Conservation (phyloP, 2,888 invertebrate genomes). For the Rhaphigaster nebulosa region DNA sequence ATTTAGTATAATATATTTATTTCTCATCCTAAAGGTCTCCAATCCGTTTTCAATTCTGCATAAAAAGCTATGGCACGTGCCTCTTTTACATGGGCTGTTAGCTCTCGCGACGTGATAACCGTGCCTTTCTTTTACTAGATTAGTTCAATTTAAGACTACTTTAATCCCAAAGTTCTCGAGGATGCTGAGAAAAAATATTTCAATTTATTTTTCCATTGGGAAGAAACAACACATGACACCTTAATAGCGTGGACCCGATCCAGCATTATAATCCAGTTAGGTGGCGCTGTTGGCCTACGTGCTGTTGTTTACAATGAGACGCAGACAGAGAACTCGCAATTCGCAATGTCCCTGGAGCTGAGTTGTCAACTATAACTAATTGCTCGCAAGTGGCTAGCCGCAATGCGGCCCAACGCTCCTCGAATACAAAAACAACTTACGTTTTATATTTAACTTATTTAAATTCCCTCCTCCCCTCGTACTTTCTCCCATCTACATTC, state of each 20-base stretch:
- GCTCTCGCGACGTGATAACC: too few relatives aligned
- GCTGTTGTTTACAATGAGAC: conserved; percentile 9
- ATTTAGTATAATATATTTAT: too few relatives aligned
- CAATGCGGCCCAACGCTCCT: background rate
- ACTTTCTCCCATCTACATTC: background rate
- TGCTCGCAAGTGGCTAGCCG: conserved; percentile 13
- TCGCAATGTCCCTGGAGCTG: background rate
- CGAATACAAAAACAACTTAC: conserved; percentile 29
- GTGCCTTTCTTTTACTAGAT: too few relatives aligned
- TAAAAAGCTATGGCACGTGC: too few relatives aligned
- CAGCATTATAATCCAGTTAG: background rate
- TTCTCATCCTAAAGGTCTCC: too few relatives aligned
- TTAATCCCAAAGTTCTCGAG: background rate
- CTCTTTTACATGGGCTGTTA: too few relatives aligned
- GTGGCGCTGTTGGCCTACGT: background rate
- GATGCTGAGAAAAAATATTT: background rate
- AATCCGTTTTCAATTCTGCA: too few relatives aligned
- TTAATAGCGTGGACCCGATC: background rate
- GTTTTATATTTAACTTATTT: conserved; percentile 35
- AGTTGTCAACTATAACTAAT: conserved; percentile 38
- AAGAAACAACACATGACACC: background rate
- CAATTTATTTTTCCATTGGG: background rate
- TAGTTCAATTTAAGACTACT: too few relatives aligned
- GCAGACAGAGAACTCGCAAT: background rate
- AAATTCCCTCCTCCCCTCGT: background rate